A percentile compares a stretch with the other conserved stretches of the same genome.
Conservation (phyloP, 2,113 vertebrate genomes). For the Halcyon senegalensis region DNA sequence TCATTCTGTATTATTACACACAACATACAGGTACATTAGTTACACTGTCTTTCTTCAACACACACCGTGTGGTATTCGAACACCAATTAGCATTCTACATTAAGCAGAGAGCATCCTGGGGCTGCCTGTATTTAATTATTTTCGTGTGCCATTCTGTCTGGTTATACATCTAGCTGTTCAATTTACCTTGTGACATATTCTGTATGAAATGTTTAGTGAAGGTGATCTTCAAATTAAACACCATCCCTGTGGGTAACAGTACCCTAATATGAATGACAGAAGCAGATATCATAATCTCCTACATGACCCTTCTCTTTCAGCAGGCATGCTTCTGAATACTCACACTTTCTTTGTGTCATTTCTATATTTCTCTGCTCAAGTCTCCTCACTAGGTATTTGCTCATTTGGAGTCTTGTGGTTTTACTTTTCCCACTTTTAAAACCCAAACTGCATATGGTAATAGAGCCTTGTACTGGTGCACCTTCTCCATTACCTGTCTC, state of each 20-base stretch:
- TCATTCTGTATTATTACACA: conserved; percentile 25
- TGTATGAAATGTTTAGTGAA: conserved; percentile 12
- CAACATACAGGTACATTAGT: conserved; percentile 65
- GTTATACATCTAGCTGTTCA: conserved; percentile 33
- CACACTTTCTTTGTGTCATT: neutral
- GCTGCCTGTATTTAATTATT: conserved; percentile 59
- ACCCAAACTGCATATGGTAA: neutral
- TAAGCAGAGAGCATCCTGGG: conserved; percentile 55
- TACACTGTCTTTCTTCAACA: conserved; percentile 55
- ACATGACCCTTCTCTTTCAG: neutral
- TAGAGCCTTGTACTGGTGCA: neutral
- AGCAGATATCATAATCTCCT: neutral
- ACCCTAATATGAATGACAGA: neutral
- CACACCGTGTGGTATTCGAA: conserved; percentile 7
- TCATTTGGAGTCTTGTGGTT: neutral
- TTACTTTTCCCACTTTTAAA: neutral
- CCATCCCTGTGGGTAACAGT: neutral
- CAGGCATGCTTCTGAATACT: neutral
- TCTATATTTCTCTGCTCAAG: neutral
- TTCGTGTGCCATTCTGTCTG: conserved; percentile 22
- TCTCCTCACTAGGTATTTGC: neutral
- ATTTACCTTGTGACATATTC: conserved; percentile 53
- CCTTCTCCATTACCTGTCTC: neutral
- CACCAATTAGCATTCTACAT: conserved; percentile 61
- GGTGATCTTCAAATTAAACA: conserved; percentile 37